Percentiles rank a stretch among this genome's conserved stretches.
These are phyloP conservation scores for Lordiphosa andalusiaca DNA, from an alignment of 2,888 invertebrate genomes.

Conservation along the genomic window DNA sequence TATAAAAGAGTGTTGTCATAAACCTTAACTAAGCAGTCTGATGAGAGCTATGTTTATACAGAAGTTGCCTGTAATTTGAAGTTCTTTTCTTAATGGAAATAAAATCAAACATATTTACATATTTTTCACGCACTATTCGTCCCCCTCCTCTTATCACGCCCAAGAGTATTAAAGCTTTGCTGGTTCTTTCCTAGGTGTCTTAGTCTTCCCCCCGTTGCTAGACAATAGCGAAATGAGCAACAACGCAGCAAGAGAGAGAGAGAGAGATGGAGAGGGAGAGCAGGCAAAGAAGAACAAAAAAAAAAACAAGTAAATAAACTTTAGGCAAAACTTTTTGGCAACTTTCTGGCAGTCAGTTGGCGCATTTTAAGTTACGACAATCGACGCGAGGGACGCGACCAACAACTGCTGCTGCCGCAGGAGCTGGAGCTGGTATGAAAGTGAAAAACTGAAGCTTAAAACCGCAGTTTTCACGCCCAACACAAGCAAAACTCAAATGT, in stretches of 20 bases:
- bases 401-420: conserved; percentile 12
- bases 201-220: conserved; percentile 11
- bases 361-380: conserved; percentile 70
- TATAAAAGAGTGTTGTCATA: too few species aligned
- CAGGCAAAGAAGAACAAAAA: background rate
- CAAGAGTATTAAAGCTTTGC: too few species aligned
- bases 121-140: too few species aligned
- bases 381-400: conserved; percentile 44
- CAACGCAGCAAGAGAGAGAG: conserved; percentile 1
- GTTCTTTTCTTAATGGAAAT: too few species aligned
- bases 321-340: conserved; percentile 60
- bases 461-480: conserved; percentile 50
- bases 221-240: conserved; percentile 24
- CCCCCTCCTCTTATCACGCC: too few species aligned
- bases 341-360: conserved; percentile 72
- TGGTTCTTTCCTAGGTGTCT: background rate
- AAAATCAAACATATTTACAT: too few species aligned
- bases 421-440: conserved; percentile 31
- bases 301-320: conserved; percentile 70
- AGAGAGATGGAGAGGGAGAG: too few species aligned
- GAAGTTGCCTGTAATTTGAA: too few species aligned
- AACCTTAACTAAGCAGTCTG: too few species aligned
- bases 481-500: conserved; percentile 9
- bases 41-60: too few species aligned
- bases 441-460: conserved; percentile 58